phyloP scores from a whole-genome alignment of 2,113 vertebrate species.

The Arvicanthis niloticus region DNA sequence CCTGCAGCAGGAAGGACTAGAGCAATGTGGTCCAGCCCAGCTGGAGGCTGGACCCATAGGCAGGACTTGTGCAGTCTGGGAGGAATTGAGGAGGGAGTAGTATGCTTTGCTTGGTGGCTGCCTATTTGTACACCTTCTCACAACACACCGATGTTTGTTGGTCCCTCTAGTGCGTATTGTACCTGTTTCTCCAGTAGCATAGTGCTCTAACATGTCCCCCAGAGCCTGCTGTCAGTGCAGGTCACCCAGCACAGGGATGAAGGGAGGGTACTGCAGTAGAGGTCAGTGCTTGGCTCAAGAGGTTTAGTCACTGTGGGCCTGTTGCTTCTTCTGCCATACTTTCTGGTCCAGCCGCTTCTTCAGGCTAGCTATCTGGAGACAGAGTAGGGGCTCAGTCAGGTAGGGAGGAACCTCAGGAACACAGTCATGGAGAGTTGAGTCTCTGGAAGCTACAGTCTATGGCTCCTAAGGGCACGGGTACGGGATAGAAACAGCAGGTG shows the following conservation, averaged over 20 bases:
- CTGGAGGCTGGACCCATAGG: not conserved
- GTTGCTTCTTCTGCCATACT: constrained; percentile 70
- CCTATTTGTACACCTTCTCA: fast-evolving
- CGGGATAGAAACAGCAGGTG: not conserved
- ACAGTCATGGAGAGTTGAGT: not conserved
- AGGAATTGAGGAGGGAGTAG: fast-evolving
- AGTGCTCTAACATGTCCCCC: not conserved
- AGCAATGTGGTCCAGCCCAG: not conserved
- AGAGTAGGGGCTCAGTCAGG: not conserved
- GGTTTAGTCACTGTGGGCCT: constrained; percentile 82
- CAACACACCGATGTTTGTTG: fast-evolving
- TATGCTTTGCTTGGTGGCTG: not conserved
- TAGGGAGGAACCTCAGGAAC: not conserved
- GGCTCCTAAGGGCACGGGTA: fast-evolving
- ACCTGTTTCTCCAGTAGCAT: not conserved
- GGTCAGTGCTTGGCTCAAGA: constrained; percentile 78
- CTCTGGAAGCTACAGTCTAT: not conserved
- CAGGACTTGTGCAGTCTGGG: fast-evolving
- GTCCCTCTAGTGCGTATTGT: too few species aligned
- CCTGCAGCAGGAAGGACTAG: fast-evolving
- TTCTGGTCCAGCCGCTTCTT: constrained; percentile 89
- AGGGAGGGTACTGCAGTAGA: fast-evolving
- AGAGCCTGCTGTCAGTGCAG: not conserved
- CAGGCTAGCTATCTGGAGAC: constrained; percentile 84
- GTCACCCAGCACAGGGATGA: too few species aligned